A percentile compares a stretch with the other conserved stretches of the same genome.
Evolutionary conservation across 2,888 invertebrate genomes (phyloP).

Genomic region (Tipula lateralis): DNA sequence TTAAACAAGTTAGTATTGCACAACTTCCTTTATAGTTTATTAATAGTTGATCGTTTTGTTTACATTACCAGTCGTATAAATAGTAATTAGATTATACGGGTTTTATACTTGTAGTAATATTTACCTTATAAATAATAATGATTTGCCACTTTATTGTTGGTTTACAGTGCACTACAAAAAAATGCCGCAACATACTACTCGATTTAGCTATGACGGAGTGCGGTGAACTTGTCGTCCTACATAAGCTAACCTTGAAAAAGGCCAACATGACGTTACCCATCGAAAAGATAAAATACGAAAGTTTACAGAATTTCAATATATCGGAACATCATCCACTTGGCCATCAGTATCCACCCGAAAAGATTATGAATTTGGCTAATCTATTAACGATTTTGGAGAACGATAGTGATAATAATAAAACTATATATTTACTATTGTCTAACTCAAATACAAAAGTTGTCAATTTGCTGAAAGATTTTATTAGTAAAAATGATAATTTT

Average conservation of each 20-base stretch:
- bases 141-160: neutral
- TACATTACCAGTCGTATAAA: neutral
- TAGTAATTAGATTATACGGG: neutral
- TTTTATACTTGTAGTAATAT: neutral
- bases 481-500: constrained; percentile 42
- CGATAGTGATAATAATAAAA: constrained; percentile 38
- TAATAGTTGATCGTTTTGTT: neutral
- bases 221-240: constrained; percentile 46
- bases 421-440: constrained; percentile 45
- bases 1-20: constrained; percentile 46
- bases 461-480: constrained; percentile 42
- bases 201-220: constrained; percentile 46
- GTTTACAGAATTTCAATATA: constrained; percentile 45
- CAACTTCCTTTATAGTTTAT: neutral
- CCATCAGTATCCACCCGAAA: constrained; percentile 46
- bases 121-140: neutral
- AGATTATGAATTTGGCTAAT: constrained; percentile 43
- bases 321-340: constrained; percentile 48
- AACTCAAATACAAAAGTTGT: constrained; percentile 44
- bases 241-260: constrained; percentile 44
- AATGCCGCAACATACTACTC: constrained; percentile 46
- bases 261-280: constrained; percentile 42
- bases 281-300: constrained; percentile 41
- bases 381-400: constrained; percentile 43
- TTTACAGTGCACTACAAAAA: constrained; percentile 44